Evolutionary conservation across 1,140 invertebrate species (phyloP), one percentile per base, ranked within the genome.

Genomic region (Saccostrea cuccullata): DNA sequence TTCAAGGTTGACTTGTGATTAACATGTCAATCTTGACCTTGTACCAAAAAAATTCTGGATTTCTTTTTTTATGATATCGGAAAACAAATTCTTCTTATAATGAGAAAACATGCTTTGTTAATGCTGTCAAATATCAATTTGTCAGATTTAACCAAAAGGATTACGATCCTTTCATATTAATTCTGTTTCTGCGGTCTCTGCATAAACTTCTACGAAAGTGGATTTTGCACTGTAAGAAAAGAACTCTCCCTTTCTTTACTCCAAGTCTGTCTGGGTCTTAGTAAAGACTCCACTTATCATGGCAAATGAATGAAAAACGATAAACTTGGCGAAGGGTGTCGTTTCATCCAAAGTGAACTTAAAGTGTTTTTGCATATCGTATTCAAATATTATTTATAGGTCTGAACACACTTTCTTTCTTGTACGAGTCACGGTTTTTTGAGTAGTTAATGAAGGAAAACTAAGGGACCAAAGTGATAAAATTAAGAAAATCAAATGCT

Each of bases 361-460:
- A 15, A 77, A 77, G 30, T 77, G 70, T 77, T 77, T 77, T 36
- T 77, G 70, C 30, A 77, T 77, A 6, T 26, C 23, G 70, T 77
- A 77, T 77, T 77, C 26, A 30, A 30, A 30, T 77, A 77, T 13
- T 30, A 36, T 77, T 77, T 77, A 26, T 40, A 77, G 15, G 70
- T 77, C 30, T 77, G 26, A 73, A 73, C 67, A 36, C 23, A 20
- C 17, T 67, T 67, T 67, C 23, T 67, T 67, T 36, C 30, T 3
- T 40, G 30, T 15, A 77, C 26, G 26, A 36, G 70, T 30, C 26
- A 77, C 70, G 26, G 26, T 77, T 15, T n/a, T 77, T 77, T 77
- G 70, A 17, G 26, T 77, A 26, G 70, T 77, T 77, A 30, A 30
- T 77, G 70, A 77, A 77, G 70, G 67, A 73, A 73, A 73, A 73